Conservation (phyloP, 1,140 invertebrate species). For the Paralvinella palmiformis region DNA sequence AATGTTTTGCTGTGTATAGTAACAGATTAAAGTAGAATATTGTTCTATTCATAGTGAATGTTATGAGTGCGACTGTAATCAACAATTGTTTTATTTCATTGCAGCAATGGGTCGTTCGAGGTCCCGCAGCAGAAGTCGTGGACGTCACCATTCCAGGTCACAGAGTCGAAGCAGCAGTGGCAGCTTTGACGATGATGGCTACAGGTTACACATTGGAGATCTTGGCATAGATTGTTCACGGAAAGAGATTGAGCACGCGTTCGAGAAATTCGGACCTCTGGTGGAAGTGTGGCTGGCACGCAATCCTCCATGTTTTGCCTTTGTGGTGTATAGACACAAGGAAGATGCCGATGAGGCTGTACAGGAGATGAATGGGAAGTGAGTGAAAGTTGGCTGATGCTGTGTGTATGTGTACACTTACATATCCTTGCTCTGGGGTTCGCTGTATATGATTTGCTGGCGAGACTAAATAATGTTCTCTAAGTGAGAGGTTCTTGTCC, state of each 20-base stretch:
- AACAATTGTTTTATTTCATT: no score
- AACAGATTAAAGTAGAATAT: no score
- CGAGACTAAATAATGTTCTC: no score
- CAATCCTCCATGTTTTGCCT: slow-evolving; percentile 50
- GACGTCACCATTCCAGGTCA: not conserved
- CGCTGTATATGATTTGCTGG: no score
- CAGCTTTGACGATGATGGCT: not conserved
- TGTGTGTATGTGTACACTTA: no score
- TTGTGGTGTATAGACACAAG: slow-evolving; percentile 44
- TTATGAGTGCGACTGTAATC: no score
- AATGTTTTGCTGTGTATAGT: no score
- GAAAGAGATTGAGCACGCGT: slow-evolving; percentile 37
- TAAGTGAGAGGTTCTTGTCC: not conserved
- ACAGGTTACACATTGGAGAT: not conserved
- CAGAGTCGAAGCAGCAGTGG: not conserved
- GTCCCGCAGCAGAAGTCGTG: not conserved
- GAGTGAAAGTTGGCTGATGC: no score
- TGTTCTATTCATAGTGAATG: no score
- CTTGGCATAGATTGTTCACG: slow-evolving; percentile 35
- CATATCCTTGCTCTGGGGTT: no score
- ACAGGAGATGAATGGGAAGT: slow-evolving; percentile 46
- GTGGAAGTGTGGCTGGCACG: slow-evolving; percentile 47
- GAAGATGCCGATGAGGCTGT: slow-evolving; percentile 45
- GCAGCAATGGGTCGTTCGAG: not conserved
- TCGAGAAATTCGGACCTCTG: slow-evolving; percentile 46